A percentile compares a stretch with the other conserved stretches of the same genome.
Evolutionary conservation across 2,888 invertebrate genomes (phyloP).

Genomic region (Acanthopleura granulata): DNA sequence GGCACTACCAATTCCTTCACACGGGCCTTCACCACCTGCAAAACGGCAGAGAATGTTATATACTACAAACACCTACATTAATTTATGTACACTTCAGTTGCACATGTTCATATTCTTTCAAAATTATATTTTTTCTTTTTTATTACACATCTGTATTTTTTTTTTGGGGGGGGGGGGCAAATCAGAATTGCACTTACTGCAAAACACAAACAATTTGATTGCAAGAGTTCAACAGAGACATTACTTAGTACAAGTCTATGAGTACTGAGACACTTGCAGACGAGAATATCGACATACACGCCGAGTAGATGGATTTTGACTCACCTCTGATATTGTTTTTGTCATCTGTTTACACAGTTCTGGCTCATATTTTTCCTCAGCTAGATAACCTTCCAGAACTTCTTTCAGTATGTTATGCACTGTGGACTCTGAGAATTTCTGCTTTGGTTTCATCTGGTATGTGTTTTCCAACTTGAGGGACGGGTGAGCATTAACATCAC

Average conservation of each 20-base stretch:
- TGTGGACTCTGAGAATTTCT: slow-evolving; percentile 55
- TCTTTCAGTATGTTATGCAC: slow-evolving; percentile 63
- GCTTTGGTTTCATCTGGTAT: slow-evolving; percentile 59
- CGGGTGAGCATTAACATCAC: slow-evolving; percentile 53
- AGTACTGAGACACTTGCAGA: too few relatives aligned
- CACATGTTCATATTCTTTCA: too few relatives aligned
- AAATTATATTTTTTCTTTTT: too few relatives aligned
- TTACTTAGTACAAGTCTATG: too few relatives aligned
- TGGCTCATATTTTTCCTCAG: slow-evolving; percentile 66
- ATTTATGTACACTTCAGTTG: too few relatives aligned
- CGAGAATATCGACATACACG: too few relatives aligned
- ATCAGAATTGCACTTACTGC: too few relatives aligned
- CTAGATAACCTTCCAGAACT: slow-evolving; percentile 63
- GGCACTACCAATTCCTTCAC: slow-evolving; percentile 66
- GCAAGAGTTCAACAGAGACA: too few relatives aligned
- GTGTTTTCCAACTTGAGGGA: slow-evolving; percentile 64
- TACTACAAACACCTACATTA: too few relatives aligned
- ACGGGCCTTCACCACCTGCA: slow-evolving; percentile 66
- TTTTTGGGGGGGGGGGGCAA: too few relatives aligned
- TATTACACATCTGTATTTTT: too few relatives aligned
- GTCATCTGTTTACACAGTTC: slow-evolving; percentile 67
- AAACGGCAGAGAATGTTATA: slow-evolving; percentile 17
- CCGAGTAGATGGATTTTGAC: not conserved
- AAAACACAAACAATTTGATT: too few relatives aligned
- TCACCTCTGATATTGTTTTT: slow-evolving; percentile 68